These are phyloP conservation scores for Sylvia borin DNA, from an alignment of 2,797 vertebrate species.

Conservation along the genomic window DNA sequence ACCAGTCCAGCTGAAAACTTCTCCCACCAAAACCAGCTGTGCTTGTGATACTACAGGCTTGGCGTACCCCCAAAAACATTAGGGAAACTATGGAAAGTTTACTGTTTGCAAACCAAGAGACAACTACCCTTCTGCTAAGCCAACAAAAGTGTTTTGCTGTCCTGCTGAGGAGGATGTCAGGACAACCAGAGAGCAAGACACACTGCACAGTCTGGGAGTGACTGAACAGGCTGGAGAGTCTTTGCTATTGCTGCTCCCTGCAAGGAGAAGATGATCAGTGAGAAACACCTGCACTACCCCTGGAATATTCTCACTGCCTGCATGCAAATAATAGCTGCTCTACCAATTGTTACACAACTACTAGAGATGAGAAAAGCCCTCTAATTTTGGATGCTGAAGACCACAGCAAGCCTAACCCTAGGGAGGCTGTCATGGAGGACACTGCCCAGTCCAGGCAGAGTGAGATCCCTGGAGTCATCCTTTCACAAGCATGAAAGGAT, in stretches of 20 bases:
- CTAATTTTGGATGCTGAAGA: background rate
- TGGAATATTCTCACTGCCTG: background rate
- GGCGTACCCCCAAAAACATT: background rate
- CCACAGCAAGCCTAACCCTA: background rate
- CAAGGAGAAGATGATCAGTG: background rate
- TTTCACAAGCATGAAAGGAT: no score
- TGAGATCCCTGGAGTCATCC: background rate
- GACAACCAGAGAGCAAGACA: background rate
- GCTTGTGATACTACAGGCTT: background rate
- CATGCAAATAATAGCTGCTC: background rate
- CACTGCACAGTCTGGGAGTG: background rate
- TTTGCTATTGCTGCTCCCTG: background rate
- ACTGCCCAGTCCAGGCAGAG: background rate
- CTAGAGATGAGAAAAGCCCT: background rate
- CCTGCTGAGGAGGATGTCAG: background rate
- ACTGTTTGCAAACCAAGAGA: background rate
- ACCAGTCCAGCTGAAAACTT: background rate
- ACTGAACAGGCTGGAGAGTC: background rate
- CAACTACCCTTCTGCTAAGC: background rate
- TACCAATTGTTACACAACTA: background rate
- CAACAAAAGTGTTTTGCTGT: background rate
- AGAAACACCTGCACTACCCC: background rate
- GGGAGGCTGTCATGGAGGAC: fast-evolving
- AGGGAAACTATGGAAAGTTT: background rate
- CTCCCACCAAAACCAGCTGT: background rate